Conservation (phyloP, 2,888 invertebrate species). For the Ischnus inquisitorius region DNA sequence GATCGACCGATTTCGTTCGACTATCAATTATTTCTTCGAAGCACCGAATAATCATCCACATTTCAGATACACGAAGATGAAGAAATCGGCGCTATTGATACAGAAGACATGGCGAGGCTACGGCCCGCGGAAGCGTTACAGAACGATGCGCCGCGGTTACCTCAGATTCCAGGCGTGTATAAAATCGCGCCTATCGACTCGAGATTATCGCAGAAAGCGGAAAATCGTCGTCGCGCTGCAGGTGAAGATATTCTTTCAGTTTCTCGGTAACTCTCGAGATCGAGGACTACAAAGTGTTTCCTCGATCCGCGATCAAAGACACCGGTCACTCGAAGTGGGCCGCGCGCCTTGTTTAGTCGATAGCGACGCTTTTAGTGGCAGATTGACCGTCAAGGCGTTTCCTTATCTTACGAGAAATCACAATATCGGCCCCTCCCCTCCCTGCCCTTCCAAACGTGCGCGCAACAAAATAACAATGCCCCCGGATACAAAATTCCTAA, state of each 20-base stretch:
- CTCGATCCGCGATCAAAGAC: slow-evolving; percentile 45
- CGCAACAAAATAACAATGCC: slow-evolving; percentile 16
- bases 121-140: slow-evolving; percentile 90
- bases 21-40: slow-evolving; percentile 8
- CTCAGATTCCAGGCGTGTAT: slow-evolving; percentile 94
- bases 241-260: slow-evolving; percentile 70
- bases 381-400: neutral
- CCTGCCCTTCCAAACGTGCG: neutral
- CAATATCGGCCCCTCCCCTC: slow-evolving; percentile 1
- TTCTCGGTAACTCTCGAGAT: neutral
- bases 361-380: slow-evolving; percentile 33
- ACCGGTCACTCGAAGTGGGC: slow-evolving; percentile 5
- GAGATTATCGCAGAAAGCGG: slow-evolving; percentile 90
- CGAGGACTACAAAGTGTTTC: neutral
- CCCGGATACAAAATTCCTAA: neutral
- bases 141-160: slow-evolving; percentile 92
- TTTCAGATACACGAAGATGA: slow-evolving; percentile 89
- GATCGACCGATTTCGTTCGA: neutral
- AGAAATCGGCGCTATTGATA: slow-evolving; percentile 91
- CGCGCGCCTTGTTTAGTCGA: neutral
- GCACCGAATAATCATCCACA: neutral
- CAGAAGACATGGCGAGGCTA: slow-evolving; percentile 95
- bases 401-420: slow-evolving; percentile 41
- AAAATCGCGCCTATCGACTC: slow-evolving; percentile 91
- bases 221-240: slow-evolving; percentile 91